Evolutionary conservation across 2,113 vertebrate genomes (phyloP).

Genomic region (Tor tambroides): DNA sequence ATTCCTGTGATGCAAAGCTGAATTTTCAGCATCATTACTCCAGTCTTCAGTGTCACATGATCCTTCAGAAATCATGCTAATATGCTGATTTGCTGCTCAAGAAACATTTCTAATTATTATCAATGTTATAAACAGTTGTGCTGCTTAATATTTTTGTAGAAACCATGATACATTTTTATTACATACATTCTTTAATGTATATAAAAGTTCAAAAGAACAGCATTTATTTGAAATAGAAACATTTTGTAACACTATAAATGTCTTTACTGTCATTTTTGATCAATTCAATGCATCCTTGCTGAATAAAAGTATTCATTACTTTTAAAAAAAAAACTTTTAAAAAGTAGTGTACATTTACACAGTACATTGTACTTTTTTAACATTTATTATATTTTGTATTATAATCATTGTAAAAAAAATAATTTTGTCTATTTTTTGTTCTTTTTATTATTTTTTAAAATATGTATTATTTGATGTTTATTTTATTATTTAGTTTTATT

Average conservation of each 20-base stretch:
- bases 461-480: too few species aligned
- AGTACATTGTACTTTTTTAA: neutral
- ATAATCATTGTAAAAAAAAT: too few species aligned
- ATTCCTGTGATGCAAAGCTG: neutral
- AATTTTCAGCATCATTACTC: neutral
- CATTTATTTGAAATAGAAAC: neutral
- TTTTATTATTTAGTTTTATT: neutral
- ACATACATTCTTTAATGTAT: neutral
- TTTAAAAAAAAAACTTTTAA: neutral
- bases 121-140: neutral
- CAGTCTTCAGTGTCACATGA: neutral
- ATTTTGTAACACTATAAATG: neutral
- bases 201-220: neutral
- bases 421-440: neutral
- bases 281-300: neutral
- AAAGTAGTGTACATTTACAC: neutral
- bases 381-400: neutral
- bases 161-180: neutral
- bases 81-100: neutral
- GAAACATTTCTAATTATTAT: neutral
- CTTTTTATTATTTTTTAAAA: too few species aligned
- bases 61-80: neutral
- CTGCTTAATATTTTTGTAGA: neutral
- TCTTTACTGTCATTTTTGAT: neutral
- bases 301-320: neutral